Base-by-base conservation (phyloP, 2,113 vertebrate genomes). In the Pedetes capensis region DNA sequence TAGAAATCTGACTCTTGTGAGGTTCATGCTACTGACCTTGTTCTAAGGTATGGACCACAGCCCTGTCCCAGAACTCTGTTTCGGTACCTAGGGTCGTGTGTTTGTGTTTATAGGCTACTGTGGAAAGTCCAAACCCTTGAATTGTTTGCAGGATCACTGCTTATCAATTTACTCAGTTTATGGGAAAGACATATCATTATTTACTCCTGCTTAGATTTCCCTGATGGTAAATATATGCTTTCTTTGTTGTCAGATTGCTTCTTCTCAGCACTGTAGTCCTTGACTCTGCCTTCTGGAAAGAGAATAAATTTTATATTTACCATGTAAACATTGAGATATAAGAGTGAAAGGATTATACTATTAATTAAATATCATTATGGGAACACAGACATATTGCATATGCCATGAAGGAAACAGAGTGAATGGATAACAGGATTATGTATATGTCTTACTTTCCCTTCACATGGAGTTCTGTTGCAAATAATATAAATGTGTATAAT, bases 101-200 rank as follows among this genome's bases (percentile, higher is more conserved):
- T 14, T 16, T 8, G 1, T 66, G 29, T 49, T 63, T 55, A 7
- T 61, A 0, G 32, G 2, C 2, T 25, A 57, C 61, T 14, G 0
- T 53, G 27, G 5, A 69, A 95, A 34, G 18, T 49, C 29, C 27
- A 22, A n/a, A 17, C 1, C 37, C 25, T 42, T 44, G 75, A 59
- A 59, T 0, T 29, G 12, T 66, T 55, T 37, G 27, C 13, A 34
- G 11, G 7, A 2, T 92, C 22, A 13, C 47, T 82, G 14, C 7
- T 59, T 23, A 0, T 55, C 6, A 23, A 10, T 10, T 59, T 25
- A 23, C 13, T 55, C 14, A 37, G 0, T 61, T 37, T 87, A 34
- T 11, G 32, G 14, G 4, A 32, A 3, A 4, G 32, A 37, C 14
- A 23, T 18, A 51, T 25, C 4, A 42, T 25, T 39, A 1, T 34